phyloP scores from a whole-genome alignment of 2,888 invertebrate species.

The Syrphus vitripennis region DNA sequence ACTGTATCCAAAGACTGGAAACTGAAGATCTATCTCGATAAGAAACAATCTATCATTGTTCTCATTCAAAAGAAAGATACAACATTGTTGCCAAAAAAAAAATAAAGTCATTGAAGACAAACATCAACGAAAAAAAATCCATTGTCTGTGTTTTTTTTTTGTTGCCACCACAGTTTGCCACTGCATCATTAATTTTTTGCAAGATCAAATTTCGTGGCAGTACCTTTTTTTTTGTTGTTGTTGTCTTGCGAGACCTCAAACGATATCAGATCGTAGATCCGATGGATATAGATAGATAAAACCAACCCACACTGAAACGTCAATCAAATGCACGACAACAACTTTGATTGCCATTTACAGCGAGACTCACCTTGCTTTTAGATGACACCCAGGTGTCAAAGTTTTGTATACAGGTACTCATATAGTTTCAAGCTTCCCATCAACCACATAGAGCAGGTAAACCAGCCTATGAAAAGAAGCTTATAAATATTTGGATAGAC shows the following conservation, averaged over 20 bases:
- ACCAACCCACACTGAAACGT: slow-evolving; percentile 27
- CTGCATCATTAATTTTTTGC: slow-evolving; percentile 14
- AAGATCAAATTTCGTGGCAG: neutral
- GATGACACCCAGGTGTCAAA: slow-evolving; percentile 35
- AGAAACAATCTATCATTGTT: neutral
- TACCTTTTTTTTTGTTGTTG: neutral
- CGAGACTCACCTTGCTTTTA: slow-evolving; percentile 38
- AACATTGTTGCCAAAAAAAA: neutral
- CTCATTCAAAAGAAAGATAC: neutral
- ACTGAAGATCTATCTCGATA: neutral
- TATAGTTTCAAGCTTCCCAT: neutral
- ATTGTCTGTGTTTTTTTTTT: neutral
- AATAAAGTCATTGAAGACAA: neutral
- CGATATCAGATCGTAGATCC: slow-evolving; percentile 24
- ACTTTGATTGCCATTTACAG: slow-evolving; percentile 34
- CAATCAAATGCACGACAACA: slow-evolving; percentile 34
- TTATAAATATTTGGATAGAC: neutral
- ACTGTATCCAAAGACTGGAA: neutral
- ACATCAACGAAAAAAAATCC: neutral
- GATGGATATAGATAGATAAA: slow-evolving; percentile 35
- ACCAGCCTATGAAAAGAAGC: neutral
- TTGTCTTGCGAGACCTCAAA: neutral
- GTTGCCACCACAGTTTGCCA: neutral
- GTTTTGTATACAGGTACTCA: neutral
- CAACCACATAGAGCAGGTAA: neutral